Percentiles rank a stretch among this genome's conserved stretches.
Evolutionary conservation across 1,140 invertebrate species (phyloP).

Genomic region (Heliconius congener): DNA sequence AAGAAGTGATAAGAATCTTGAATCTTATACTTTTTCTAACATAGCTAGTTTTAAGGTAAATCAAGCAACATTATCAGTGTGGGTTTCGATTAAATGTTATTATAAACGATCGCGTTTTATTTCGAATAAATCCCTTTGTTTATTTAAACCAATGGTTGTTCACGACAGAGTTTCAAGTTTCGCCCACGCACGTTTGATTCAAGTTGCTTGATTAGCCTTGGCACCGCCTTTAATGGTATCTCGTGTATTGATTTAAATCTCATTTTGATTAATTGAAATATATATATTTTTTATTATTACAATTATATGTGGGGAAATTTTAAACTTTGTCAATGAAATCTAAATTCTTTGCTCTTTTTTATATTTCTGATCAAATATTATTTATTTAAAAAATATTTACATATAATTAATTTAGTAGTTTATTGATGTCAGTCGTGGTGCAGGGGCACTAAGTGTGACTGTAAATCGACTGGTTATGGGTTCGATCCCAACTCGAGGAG

Average conservation of each 20-base stretch:
- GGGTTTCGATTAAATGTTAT: constrained; percentile 69
- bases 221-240: constrained; percentile 44
- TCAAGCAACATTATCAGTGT: constrained; percentile 74
- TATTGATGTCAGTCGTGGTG: no score
- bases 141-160: constrained; percentile 25
- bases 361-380: no score
- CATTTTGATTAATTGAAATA: background rate
- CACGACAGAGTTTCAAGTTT: constrained; percentile 63
- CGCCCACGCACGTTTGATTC: constrained; percentile 60
- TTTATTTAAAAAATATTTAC: no score
- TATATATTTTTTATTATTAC: background rate
- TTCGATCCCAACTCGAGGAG: no score
- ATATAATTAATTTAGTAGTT: no score
- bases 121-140: constrained; percentile 52
- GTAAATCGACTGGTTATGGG: no score
- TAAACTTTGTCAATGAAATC: background rate
- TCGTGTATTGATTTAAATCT: constrained; percentile 31
- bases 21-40: background rate
- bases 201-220: constrained; percentile 76
- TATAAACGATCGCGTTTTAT: constrained; percentile 62
- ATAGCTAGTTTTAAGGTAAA: constrained; percentile 57
- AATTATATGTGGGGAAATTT: background rate
- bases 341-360: no score
- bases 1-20: background rate
- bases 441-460: no score